These are phyloP conservation scores for Diadegma fenestrale DNA, from an alignment of 2,888 invertebrate species.

Conservation along the genomic window DNA sequence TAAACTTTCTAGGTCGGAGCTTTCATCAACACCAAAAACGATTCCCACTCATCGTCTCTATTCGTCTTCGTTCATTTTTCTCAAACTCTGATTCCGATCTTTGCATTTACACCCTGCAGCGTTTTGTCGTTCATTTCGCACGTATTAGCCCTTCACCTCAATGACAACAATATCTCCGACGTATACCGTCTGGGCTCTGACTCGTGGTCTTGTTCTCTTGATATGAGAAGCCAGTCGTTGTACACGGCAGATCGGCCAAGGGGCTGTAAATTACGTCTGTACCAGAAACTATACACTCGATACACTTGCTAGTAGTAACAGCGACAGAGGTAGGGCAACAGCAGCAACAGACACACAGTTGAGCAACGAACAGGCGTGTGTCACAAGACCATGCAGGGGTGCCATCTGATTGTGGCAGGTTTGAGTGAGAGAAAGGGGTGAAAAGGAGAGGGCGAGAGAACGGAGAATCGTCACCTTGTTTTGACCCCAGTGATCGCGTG, in stretches of 20 bases:
- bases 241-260: constrained; percentile 38
- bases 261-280: constrained; percentile 79
- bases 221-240: constrained; percentile 50
- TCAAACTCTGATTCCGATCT: background rate
- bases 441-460: background rate
- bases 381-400: constrained; percentile 46
- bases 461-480: background rate
- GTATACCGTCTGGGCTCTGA: constrained; percentile 20
- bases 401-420: constrained; percentile 70
- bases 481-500: background rate
- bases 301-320: constrained; percentile 69
- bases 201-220: background rate
- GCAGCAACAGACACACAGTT: constrained; percentile 58
- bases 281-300: constrained; percentile 75
- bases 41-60: background rate
- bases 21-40: background rate
- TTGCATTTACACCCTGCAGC: background rate
- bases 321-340: constrained; percentile 56
- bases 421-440: constrained; percentile 21
- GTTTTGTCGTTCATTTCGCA: background rate
- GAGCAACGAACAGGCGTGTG: constrained; percentile 42
- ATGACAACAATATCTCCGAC: constrained; percentile 36
- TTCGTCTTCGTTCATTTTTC: background rate
- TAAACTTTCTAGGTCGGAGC: background rate
- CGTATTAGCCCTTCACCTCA: background rate